Percentiles rank a stretch among this genome's conserved stretches.
Evolutionary conservation across 2,888 invertebrate genomes (phyloP).

Genomic region (Andrena fulva): DNA sequence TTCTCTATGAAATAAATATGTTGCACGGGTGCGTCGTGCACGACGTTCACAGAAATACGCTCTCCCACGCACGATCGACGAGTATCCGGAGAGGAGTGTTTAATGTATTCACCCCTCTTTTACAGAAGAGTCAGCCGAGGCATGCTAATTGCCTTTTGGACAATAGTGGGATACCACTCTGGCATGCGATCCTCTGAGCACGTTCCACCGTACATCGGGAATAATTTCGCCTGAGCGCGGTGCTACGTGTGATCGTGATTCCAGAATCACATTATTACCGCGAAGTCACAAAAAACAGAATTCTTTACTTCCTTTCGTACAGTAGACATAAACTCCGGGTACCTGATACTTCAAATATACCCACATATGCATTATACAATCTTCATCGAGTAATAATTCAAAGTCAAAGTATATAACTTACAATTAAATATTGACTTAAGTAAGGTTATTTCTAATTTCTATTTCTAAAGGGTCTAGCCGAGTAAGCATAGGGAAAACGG

Average conservation of each 20-base stretch:
- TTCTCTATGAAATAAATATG: constrained; percentile 55
- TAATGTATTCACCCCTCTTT: constrained; percentile 76
- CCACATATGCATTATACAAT: too few species aligned
- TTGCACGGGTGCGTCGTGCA: constrained; percentile 37
- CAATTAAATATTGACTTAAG: too few species aligned
- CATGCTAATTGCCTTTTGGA: constrained; percentile 77
- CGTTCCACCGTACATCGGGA: constrained; percentile 64
- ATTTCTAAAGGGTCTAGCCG: too few species aligned
- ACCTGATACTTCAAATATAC: not conserved
- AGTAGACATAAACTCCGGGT: not conserved
- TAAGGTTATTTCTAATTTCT: too few species aligned
- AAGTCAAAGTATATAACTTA: too few species aligned
- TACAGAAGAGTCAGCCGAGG: constrained; percentile 70
- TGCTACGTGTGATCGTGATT: constrained; percentile 9
- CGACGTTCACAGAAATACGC: constrained; percentile 53
- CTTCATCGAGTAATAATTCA: too few species aligned
- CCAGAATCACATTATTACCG: not conserved
- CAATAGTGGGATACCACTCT: constrained; percentile 74
- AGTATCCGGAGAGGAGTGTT: constrained; percentile 73
- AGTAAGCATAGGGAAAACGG: too few species aligned
- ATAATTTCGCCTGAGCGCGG: constrained; percentile 63
- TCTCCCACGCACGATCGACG: constrained; percentile 72
- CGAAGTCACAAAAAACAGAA: not conserved
- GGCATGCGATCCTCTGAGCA: constrained; percentile 65
- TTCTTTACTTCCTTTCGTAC: not conserved